These are phyloP conservation scores for Podarcis cretensis DNA, from an alignment of 2,113 vertebrate genomes.

Conservation along the genomic window DNA sequence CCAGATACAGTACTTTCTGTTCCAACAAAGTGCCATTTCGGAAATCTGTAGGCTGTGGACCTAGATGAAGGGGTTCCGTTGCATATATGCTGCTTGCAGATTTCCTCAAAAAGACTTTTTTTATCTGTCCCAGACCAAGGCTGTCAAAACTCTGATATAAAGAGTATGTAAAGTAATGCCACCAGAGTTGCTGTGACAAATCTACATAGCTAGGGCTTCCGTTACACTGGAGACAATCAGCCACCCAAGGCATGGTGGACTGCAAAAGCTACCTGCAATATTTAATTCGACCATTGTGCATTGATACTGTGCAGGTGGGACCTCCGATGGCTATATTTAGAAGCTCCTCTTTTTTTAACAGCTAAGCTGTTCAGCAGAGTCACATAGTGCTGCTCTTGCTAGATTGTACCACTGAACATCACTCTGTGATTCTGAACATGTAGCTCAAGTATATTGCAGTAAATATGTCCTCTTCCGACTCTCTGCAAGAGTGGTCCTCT, in stretches of 20 bases:
- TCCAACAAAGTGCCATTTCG: background rate
- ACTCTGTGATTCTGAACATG: background rate
- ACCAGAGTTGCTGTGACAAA: background rate
- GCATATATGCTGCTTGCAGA: no score
- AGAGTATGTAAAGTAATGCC: background rate
- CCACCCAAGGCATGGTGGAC: background rate
- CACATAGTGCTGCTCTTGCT: background rate
- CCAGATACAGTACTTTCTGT: background rate
- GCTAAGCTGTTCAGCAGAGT: no score
- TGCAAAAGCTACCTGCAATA: background rate
- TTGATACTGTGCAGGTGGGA: background rate
- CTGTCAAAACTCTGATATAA: background rate
- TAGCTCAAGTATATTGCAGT: background rate
- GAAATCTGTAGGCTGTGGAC: background rate
- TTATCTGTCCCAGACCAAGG: background rate
- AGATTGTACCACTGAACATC: background rate
- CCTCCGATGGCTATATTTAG: background rate
- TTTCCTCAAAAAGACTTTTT: no score
- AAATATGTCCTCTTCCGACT: background rate
- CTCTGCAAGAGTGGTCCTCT: no score
- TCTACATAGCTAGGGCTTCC: background rate
- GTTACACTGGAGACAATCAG: background rate
- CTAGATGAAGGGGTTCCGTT: no score
- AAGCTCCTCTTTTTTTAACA: background rate
- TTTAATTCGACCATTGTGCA: background rate